Percentiles rank a stretch among this genome's conserved stretches.
These are phyloP conservation scores for Leptinotarsa undecemlineata DNA, from an alignment of 1,140 invertebrate species.

Conservation along the genomic window DNA sequence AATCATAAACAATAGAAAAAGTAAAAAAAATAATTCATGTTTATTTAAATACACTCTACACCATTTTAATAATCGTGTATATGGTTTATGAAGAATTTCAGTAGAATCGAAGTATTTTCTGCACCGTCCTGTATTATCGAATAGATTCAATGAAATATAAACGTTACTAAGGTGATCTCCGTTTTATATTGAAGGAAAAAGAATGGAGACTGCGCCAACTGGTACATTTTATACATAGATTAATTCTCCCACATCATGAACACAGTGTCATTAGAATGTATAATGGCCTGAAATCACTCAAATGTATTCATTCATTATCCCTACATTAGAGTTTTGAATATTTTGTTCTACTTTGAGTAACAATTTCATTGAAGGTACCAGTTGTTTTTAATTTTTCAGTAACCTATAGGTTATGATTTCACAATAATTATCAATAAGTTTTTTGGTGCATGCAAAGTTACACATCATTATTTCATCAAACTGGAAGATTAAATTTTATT, in stretches of 20 bases:
- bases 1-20: too few relatives aligned
- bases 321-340: not conserved
- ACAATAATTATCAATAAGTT: not conserved
- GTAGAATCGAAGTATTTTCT: too few relatives aligned
- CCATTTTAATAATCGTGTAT: too few relatives aligned
- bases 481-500: too few relatives aligned
- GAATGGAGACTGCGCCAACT: slow-evolving; percentile 15
- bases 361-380: not conserved
- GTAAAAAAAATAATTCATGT: too few relatives aligned
- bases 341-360: too few relatives aligned
- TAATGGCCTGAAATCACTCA: not conserved
- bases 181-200: not conserved
- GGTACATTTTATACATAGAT: slow-evolving; percentile 18
- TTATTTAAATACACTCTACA: too few relatives aligned
- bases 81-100: too few relatives aligned
- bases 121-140: too few relatives aligned
- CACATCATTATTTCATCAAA: not conserved
- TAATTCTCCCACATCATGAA: not conserved
- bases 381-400: not conserved
- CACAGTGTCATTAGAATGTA: too few relatives aligned
- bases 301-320: not conserved
- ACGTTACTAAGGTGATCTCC: too few relatives aligned
- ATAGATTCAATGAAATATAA: too few relatives aligned
- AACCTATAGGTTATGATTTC: not conserved
- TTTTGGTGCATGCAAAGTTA: not conserved